phyloP scores from a whole-genome alignment of 2,113 vertebrate species.

The Mastomys coucha region DNA sequence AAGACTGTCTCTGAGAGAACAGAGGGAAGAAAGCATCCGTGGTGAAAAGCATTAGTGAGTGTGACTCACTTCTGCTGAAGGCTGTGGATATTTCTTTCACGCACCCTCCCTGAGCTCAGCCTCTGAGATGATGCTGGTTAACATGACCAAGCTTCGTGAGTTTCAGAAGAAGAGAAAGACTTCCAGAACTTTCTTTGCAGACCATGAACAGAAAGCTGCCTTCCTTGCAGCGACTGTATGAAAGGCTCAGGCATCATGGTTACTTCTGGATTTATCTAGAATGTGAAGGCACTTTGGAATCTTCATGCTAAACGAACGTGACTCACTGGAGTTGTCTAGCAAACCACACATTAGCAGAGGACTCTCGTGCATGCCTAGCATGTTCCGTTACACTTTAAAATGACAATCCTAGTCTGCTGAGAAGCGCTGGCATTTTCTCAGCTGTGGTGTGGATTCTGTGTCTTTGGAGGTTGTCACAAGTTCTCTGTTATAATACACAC shows the following conservation, averaged over 20 bases:
- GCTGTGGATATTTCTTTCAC: not conserved
- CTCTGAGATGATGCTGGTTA: not conserved
- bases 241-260: not conserved
- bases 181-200: not conserved
- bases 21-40: slow-evolving; percentile 39
- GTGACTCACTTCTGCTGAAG: slow-evolving; percentile 51
- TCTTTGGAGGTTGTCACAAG: not conserved
- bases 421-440: not conserved
- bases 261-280: not conserved
- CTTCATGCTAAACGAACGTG: not conserved
- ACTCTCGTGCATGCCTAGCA: not conserved
- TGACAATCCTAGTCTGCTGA: not conserved
- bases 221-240: not conserved
- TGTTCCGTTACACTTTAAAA: not conserved
- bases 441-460: not conserved
- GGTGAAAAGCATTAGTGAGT: not conserved
- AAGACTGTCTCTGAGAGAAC: slow-evolving; percentile 89
- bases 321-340: not conserved
- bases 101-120: not conserved
- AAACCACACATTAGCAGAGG: not conserved
- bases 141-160: not conserved
- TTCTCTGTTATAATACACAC: not conserved
- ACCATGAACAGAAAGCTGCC: not conserved
- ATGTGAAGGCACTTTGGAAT: not conserved
- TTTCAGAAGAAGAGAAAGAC: not conserved